Base-by-base conservation (phyloP, 64 coral and sea anemone genomes). In the Catalaphyllia jardinei region DNA sequence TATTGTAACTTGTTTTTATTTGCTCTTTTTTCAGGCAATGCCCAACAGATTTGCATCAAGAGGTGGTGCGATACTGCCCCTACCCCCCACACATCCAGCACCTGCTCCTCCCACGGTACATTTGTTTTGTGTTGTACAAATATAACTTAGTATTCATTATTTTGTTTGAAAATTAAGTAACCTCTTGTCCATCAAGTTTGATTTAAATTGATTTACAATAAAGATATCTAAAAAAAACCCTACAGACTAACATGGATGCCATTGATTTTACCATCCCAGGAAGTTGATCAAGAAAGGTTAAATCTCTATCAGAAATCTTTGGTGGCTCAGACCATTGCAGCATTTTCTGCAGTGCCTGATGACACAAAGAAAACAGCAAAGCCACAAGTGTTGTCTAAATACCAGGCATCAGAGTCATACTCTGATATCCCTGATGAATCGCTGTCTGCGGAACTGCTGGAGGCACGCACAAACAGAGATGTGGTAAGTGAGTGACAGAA, bases 291-390 rank as follows among this genome's bases (percentile, higher is more conserved):
- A 82, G 96, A 98, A 60, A 77, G 83, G 13, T 73, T 98, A 78
- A 90, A 94, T 62, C 79, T 98, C 42, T 86, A 98, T 59, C 90
- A 95, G 67, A 86, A 88, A 30, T 98, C 96, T 67, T 87, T 98
- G 28, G 96, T 98, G 28, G 96, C 96, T 16, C 96, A 98, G 78
- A 94, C 93, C 22, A 94, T 98, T 83, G 96, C 96, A 38, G 96
- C 96, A 77, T 98, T 98, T 72, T 94, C 93, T 22, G 90, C 75
- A 89, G 89, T 74, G 16, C 60, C 89, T 38, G 89, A 91, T 29
- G 29, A 80, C 29, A 6, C 35, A 9, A 67, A 86, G 38, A 88
- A 88, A 83, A 55, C 89, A 28, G 8, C 57, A 69, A 86, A 50
- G 52, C 82, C 75, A 80, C 93, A 83, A 72, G 74, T 78, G 51